Conservation (phyloP, 2,113 vertebrate species). For the Hypocryptadius cinnamomeus region DNA sequence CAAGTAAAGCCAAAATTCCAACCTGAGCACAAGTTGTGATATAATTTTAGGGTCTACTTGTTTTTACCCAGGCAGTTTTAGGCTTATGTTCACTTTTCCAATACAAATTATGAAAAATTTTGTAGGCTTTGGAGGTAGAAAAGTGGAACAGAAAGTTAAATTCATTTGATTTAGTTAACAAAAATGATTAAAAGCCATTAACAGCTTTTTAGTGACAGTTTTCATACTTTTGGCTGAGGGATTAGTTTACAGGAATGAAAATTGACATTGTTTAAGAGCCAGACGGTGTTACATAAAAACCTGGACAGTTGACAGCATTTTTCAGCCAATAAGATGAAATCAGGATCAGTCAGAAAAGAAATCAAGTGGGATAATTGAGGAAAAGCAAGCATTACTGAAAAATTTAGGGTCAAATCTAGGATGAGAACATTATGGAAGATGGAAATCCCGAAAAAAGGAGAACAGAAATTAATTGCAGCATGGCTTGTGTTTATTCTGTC, state of each 20-base stretch:
- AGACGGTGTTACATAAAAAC: slow-evolving; percentile 18
- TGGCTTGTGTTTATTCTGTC: not conserved
- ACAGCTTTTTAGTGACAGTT: not conserved
- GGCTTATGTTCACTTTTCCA: not conserved
- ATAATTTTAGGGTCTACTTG: not conserved
- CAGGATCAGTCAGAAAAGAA: slow-evolving; percentile 1
- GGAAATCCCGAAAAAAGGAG: not conserved
- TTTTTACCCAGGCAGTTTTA: not conserved
- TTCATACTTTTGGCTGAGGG: not conserved
- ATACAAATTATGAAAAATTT: not conserved
- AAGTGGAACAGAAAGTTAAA: not conserved
- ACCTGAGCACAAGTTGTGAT: not conserved
- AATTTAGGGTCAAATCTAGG: not conserved
- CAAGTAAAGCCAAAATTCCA: not conserved
- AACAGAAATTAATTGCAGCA: not conserved
- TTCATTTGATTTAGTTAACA: not conserved
- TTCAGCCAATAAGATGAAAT: not conserved
- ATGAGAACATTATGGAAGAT: not conserved
- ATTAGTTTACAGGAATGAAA: slow-evolving; percentile 28
- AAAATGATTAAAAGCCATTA: not conserved
- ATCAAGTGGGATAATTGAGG: not conserved
- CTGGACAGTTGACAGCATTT: not conserved
- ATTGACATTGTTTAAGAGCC: slow-evolving; percentile 18
- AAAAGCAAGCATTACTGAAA: not conserved
- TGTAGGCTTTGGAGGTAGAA: not conserved